Base-by-base conservation (phyloP, 2,797 vertebrate species). In the Tapirus indicus region DNA sequence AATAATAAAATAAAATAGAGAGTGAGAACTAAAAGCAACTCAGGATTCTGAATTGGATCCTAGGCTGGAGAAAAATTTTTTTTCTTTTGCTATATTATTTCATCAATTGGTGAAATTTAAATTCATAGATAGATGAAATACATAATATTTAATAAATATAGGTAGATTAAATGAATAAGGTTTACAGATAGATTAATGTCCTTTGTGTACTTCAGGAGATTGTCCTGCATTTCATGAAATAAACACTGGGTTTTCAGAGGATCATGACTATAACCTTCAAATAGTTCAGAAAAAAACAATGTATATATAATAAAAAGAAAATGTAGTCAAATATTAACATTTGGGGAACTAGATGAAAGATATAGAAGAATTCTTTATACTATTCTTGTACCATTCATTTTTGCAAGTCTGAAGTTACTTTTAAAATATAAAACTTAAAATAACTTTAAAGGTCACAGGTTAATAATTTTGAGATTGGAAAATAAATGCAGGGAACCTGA, bases 291-390 rank as follows among this genome's bases (percentile, higher is more conserved):
- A 75, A 95, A 94, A 77, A 47, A 68, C 23, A 85, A 78, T 56
- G 20, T 41, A 10, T 64, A 49, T 41, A 75, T 4, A 88, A 52
- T 49, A 52, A 95, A 69, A 64, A 56, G 75, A 92, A 75, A 93
- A 79, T 79, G 14, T 93, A 20, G 56, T 79, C 74, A 95, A 86
- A 66, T 64, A 96, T 13, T 85, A 90, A 94, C 21, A 82, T 49
- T 66, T 86, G 13, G 18, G 41, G 16, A 79, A 49, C 27, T 23
- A 66, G 41, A 86, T 64, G n/a, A 85, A 84, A 79, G 27, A 52
- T 44, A 62, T 1, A 69, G 54, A 80, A 83, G 77, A 89, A 83
- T n/a, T 38, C 35, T 77, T 69, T 93, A 29, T 41, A 93, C 29
- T 77, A 44, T 29, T 25, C 20, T 88, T 32, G 56, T n/a, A 35